Evolutionary conservation across 35 echinoderm and acorn worm genomes (phyloP), one percentile per base, ranked within the genome.

Genomic region (Patiria miniata): DNA sequence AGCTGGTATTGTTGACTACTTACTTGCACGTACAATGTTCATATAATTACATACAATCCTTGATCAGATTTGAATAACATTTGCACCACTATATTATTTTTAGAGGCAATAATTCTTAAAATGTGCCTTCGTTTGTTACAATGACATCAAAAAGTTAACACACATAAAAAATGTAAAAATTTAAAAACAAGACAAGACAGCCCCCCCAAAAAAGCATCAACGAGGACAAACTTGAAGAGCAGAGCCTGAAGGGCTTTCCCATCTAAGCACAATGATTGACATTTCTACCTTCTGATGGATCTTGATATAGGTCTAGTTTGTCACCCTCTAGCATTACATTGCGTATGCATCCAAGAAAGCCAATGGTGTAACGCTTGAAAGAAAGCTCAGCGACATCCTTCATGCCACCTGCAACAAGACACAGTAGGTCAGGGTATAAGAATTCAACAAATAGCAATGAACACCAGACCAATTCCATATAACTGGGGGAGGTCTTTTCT

Each of bases 231-330:
- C n/a, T n/a, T n/a, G n/a, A n/a, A n/a, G n/a, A n/a, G n/a, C n/a
- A n/a, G n/a, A n/a, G n/a, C n/a, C n/a, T n/a, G n/a, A n/a, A n/a
- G n/a, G n/a, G n/a, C n/a, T n/a, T n/a, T n/a, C n/a, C n/a, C n/a
- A n/a, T 73, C 29, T 73, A 73, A 73, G 65, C 29, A 55, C 90
- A 92, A 22, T 87, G 69, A 39, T 82, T 87, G 15, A 92, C 79
- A 38, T 92, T 92, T 39, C 85, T 59, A 1, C 90, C 90, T 39
- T 92, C 90, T 28, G 84, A 81, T 3, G 90, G 84, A 30, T 87
- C 78, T 61, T 92, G 84, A 68, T 87, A 87, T 39, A 92, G 78
- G 22, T 85, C 68, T 10, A 87, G 52, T 15, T 78, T 60, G 15
- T 92, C 90, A 1, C 79, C 85, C 18, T 87, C 79, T 44, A 92